Conservation (phyloP, 2,797 vertebrate genomes). For the Acrossocheilus wenchowensis region DNA sequence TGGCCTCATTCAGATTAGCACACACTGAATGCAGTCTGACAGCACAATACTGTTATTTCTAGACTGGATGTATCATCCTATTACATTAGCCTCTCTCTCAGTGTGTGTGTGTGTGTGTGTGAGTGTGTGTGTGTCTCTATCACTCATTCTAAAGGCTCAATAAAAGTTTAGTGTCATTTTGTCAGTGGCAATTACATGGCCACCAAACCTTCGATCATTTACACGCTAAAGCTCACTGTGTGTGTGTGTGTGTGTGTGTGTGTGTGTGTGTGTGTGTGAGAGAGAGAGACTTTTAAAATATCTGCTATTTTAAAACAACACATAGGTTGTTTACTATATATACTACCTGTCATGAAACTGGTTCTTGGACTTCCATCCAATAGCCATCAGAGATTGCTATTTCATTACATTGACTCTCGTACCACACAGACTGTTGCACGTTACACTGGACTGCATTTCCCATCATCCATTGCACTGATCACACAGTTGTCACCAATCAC, state of each 20-base stretch:
- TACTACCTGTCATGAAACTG: not conserved
- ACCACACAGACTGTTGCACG: too few species aligned
- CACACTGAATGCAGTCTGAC: constrained; percentile 39
- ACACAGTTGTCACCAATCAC: too few species aligned
- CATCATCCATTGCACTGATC: too few species aligned
- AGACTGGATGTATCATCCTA: constrained; percentile 30
- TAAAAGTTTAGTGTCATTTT: constrained; percentile 6
- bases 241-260: not conserved
- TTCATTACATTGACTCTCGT: too few species aligned
- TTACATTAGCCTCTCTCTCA: not conserved
- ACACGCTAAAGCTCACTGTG: not conserved
- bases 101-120: constrained; percentile 2
- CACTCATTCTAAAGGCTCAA: not conserved
- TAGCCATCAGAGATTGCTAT: too few species aligned
- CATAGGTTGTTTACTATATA: not conserved
- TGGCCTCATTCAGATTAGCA: constrained; percentile 42
- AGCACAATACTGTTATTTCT: constrained; percentile 30
- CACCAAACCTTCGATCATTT: constrained; percentile 23
- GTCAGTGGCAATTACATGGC: constrained; percentile 7
- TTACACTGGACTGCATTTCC: too few species aligned
- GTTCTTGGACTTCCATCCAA: too few species aligned
- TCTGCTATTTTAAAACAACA: not conserved
- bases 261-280: not conserved
- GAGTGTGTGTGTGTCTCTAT: constrained; percentile 13
- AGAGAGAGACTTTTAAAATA: not conserved